A percentile compares a stretch with the other conserved stretches of the same genome.
These are phyloP conservation scores for Anguilla pacifica DNA, from an alignment of 2,797 vertebrate genomes.

Conservation along the genomic window DNA sequence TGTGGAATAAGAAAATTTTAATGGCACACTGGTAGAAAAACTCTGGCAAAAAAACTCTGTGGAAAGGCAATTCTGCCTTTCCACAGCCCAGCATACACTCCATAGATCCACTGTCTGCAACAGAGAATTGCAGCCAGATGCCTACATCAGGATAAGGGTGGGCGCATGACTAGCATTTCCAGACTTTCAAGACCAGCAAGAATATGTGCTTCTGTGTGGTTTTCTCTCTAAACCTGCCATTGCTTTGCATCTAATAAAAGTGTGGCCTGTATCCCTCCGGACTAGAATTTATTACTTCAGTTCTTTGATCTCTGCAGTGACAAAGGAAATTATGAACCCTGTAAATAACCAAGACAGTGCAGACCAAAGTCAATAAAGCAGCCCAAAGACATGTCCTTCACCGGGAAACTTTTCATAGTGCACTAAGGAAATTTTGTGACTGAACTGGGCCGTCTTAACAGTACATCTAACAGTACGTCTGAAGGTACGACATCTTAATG, in stretches of 20 bases:
- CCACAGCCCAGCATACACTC: background rate
- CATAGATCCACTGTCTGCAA: background rate
- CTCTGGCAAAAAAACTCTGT: too few relatives aligned
- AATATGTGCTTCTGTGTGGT: background rate
- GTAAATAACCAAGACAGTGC: background rate
- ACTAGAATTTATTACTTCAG: conserved; percentile 7
- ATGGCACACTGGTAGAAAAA: background rate
- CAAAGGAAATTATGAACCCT: background rate
- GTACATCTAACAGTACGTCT: background rate
- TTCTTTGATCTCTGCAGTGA: background rate
- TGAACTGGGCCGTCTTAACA: too few relatives aligned
- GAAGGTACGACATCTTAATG: background rate
- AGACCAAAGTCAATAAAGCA: conserved; percentile 14
- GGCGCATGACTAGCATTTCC: background rate
- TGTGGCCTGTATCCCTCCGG: background rate
- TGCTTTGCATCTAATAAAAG: conserved; percentile 8
- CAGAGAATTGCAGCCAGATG: background rate
- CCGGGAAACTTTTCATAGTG: background rate
- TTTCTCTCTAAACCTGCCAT: background rate
- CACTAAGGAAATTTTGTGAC: background rate
- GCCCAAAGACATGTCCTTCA: conserved; percentile 4
- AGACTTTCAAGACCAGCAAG: background rate
- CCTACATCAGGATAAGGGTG: background rate
- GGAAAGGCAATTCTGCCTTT: background rate
- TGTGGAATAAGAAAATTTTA: background rate